These are phyloP conservation scores for Regulus satrapa DNA, from an alignment of 2,113 vertebrate genomes.

Conservation along the genomic window DNA sequence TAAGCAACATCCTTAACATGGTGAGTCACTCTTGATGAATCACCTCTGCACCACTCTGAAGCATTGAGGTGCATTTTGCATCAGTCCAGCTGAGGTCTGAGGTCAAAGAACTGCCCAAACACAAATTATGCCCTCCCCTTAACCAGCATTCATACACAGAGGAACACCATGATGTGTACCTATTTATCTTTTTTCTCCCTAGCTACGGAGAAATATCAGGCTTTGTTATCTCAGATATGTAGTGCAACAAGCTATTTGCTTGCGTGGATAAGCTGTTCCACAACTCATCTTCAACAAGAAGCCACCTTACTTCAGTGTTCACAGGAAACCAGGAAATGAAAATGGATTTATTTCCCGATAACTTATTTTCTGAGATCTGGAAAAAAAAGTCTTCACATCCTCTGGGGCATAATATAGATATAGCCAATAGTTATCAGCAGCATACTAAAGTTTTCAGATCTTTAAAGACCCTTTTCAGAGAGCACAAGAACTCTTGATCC, in stretches of 20 bases:
- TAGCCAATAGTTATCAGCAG: neutral
- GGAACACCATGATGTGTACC: neutral
- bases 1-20: neutral
- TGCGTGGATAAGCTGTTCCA: neutral
- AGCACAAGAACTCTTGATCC: neutral
- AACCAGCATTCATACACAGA: neutral
- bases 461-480: neutral
- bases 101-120: neutral
- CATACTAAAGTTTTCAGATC: neutral
- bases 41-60: neutral
- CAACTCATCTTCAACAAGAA: neutral
- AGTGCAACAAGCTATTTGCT: neutral
- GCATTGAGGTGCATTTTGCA: neutral
- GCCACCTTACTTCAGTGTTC: neutral
- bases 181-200: neutral
- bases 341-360: neutral
- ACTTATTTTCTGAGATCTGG: neutral
- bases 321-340: rapidly evolving
- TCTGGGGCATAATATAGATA: neutral
- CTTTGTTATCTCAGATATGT: neutral
- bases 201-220: neutral
- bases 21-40: neutral
- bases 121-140: neutral
- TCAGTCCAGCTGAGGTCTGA: neutral
- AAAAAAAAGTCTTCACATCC: neutral